Conservation (phyloP, 2,888 invertebrate species). For the Eupithecia tripunctaria region DNA sequence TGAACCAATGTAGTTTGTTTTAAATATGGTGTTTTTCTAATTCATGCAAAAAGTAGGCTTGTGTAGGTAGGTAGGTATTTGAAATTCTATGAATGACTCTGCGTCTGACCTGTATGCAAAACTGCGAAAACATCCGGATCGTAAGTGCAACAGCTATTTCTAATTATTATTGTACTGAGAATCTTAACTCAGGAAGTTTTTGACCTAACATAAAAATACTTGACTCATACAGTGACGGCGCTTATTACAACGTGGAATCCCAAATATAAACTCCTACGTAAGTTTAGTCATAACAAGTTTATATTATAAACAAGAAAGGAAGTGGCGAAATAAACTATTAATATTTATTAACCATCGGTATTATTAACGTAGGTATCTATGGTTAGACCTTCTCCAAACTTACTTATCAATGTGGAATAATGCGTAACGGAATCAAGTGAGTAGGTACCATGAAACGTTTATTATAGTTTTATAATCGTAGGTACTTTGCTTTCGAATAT, state of each 20-base stretch:
- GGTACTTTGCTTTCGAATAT: too few relatives aligned
- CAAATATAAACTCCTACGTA: conserved; percentile 41
- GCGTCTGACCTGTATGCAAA: background rate
- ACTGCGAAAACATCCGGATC: background rate
- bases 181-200: conserved; percentile 9
- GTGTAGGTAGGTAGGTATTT: background rate
- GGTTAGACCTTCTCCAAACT: background rate
- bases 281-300: conserved; percentile 26
- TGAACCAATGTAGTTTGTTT: too few relatives aligned
- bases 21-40: too few relatives aligned
- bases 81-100: background rate
- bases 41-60: background rate
- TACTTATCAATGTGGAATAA: background rate
- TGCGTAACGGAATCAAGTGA: too few relatives aligned
- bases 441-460: too few relatives aligned
- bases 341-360: background rate
- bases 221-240: conserved; percentile 35
- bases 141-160: background rate
- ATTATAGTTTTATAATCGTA: too few relatives aligned
- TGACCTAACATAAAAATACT: conserved; percentile 28
- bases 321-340: background rate
- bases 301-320: conserved; percentile 16
- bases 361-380: background rate
- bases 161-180: background rate
- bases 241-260: conserved; percentile 34